Evolutionary conservation across 2,888 invertebrate species (phyloP), one percentile per base, ranked within the genome.

Genomic region (Smittia sp.): DNA sequence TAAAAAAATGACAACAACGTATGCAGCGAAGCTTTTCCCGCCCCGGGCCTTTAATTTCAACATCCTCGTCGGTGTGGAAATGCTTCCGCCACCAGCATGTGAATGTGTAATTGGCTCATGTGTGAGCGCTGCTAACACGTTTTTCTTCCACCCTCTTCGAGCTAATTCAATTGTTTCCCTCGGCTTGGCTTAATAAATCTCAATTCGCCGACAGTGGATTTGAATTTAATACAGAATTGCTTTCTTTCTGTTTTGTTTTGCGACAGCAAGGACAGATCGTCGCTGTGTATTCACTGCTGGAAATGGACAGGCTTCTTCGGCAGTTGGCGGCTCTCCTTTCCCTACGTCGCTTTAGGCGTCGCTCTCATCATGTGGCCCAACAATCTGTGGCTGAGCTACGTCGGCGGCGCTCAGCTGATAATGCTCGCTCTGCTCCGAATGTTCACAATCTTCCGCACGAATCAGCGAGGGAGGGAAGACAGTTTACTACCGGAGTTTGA

Each of bases 381-480:
- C 76, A 83, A 84, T 79, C 79, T 85, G 66, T 85, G 85, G 85
- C 79, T 85, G 62, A 84, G 84, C 74, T 84, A 85, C 79, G 81
- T 85, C 67, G 83, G 84, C 67, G 85, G 84, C 4, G 79, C 82
- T 58, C 80, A 83, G 77, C 78, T 85, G 38, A 78, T 85, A 25
- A 76, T 83, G 1, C 77, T 85, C 74, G 84, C 84, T 9, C 75
- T 83, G 63, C 78, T 85, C 74, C 82, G 85, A 77, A 78, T 84
- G 22, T 79, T 79, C 74, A 79, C 79, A 52, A 76, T 80, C 67
- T 77, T 81, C 68, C 77, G 80, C 63, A 79, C 79, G 70, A 79
- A 77, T 74, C 76, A 75, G 58, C 77, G 76, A 54, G 75, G 77
- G 46, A 81, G 80, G 77, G 80, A 79, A 32, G 81, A 82, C 75